Evolutionary conservation across 2,888 invertebrate species (phyloP).

Genomic region (Smittia aterrima): DNA sequence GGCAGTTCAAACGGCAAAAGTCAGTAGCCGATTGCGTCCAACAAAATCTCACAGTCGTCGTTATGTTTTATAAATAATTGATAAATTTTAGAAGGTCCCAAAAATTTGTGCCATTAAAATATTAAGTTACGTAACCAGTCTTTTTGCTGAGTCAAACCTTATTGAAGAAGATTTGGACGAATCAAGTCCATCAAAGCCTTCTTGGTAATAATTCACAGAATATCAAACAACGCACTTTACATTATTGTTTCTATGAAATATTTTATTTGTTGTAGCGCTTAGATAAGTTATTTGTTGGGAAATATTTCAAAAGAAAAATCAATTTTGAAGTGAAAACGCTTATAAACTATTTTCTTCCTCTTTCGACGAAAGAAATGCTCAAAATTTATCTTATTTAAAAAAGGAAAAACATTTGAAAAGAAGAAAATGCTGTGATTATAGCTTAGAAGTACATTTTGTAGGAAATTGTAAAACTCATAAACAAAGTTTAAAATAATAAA

Average conservation of each 20-base stretch:
- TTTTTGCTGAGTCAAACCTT: background rate
- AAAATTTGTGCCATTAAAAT: constrained; percentile 16
- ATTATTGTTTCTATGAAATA: no score
- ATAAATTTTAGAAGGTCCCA: background rate
- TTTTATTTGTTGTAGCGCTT: no score
- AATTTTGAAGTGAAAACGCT: background rate
- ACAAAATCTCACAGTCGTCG: background rate
- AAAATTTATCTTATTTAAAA: background rate
- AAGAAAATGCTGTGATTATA: constrained; percentile 21
- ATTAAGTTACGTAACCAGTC: background rate
- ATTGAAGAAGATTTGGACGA: no score
- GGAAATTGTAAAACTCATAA: background rate
- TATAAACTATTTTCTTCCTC: constrained; percentile 3
- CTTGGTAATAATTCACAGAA: no score
- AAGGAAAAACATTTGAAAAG: constrained; percentile 4
- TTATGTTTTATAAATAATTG: background rate
- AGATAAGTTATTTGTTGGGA: no score
- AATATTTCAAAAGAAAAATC: no score
- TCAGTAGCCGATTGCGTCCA: background rate
- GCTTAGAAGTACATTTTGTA: constrained; percentile 6
- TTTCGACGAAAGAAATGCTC: background rate
- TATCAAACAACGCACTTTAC: no score
- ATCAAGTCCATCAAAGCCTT: no score
- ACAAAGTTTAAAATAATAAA: background rate
- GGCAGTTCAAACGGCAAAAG: constrained; percentile 35